A percentile compares a stretch with the other conserved stretches of the same genome.
These are phyloP conservation scores for Eueides isabella DNA, from an alignment of 1,140 invertebrate genomes.

Conservation along the genomic window DNA sequence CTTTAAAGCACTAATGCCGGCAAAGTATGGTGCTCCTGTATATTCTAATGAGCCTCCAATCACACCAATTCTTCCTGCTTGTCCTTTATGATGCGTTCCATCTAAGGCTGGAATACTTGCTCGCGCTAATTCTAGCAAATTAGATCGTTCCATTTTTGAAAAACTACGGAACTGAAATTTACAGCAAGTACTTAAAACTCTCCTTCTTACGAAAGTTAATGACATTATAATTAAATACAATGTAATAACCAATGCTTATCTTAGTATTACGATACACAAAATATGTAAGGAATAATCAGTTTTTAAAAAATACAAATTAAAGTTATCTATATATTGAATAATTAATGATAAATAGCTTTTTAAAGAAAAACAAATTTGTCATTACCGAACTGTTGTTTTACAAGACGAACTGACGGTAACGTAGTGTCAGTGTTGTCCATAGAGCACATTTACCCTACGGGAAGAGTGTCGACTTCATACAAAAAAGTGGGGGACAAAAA, in stretches of 20 bases:
- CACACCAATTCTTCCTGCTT: constrained; percentile 93
- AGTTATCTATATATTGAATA: not conserved
- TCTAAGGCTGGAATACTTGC: constrained; percentile 85
- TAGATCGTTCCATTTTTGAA: constrained; percentile 26
- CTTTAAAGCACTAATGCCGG: constrained; percentile 94
- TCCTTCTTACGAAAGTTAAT: not conserved
- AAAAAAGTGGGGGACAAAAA: too few species aligned
- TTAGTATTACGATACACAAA: constrained; percentile 3
- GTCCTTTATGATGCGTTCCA: constrained; percentile 90
- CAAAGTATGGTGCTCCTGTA: constrained; percentile 98
- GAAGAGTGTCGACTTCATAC: too few species aligned
- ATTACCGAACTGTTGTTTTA: not conserved
- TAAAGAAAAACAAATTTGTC: not conserved
- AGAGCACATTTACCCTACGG: too few species aligned
- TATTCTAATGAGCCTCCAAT: constrained; percentile 97
- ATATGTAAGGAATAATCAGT: not conserved
- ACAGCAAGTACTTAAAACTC: constrained; percentile 11
- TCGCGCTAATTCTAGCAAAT: constrained; percentile 54
- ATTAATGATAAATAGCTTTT: not conserved
- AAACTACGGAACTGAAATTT: constrained; percentile 16
- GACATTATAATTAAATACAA: constrained; percentile 10
- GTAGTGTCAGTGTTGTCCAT: not conserved
- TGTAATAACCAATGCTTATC: not conserved
- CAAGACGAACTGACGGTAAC: not conserved
- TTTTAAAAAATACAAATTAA: not conserved